Evolutionary conservation across 1,140 invertebrate genomes (phyloP).

Genomic region (Zaprionus lachaisei): DNA sequence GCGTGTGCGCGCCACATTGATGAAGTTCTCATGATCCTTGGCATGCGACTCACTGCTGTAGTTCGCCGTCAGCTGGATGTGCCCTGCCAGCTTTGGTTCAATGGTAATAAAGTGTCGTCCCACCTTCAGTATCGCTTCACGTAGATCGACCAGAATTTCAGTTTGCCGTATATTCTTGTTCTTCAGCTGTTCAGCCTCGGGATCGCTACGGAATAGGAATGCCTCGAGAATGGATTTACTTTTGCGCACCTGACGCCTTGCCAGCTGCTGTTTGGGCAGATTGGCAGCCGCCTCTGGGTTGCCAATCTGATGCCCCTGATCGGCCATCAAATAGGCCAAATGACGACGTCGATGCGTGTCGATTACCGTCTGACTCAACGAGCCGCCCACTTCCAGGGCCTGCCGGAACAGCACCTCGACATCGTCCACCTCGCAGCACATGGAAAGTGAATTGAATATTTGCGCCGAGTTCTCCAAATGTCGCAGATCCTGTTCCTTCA

Average conservation of each 20-base stretch:
- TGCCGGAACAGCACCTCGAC: constrained; percentile 89
- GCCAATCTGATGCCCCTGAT: constrained; percentile 95
- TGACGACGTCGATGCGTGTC: constrained; percentile 96
- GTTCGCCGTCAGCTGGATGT: constrained; percentile 94
- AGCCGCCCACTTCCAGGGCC: constrained; percentile 87
- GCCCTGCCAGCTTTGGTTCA: constrained; percentile 85
- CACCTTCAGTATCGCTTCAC: constrained; percentile 95
- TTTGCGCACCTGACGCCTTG: constrained; percentile 93
- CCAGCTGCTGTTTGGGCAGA: constrained; percentile 95
- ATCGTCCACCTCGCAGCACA: constrained; percentile 96
- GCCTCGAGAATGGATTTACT: constrained; percentile 96
- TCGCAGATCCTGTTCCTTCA: constrained; percentile 93
- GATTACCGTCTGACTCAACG: constrained; percentile 93
- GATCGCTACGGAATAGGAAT: constrained; percentile 92
- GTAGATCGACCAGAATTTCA: constrained; percentile 97
- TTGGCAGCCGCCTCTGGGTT: constrained; percentile 95
- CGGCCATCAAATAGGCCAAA: constrained; percentile 97
- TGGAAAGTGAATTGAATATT: constrained; percentile 98
- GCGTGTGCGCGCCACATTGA: constrained; percentile 94
- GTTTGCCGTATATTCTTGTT: constrained; percentile 98
- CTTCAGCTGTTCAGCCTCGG: constrained; percentile 89
- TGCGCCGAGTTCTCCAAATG: constrained; percentile 96
- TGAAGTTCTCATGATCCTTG: constrained; percentile 96
- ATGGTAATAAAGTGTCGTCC: constrained; percentile 83
- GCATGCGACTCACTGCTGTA: constrained; percentile 98